Conservation (phyloP, 1,140 invertebrate species). For the Octopus bimaculoides region DNA sequence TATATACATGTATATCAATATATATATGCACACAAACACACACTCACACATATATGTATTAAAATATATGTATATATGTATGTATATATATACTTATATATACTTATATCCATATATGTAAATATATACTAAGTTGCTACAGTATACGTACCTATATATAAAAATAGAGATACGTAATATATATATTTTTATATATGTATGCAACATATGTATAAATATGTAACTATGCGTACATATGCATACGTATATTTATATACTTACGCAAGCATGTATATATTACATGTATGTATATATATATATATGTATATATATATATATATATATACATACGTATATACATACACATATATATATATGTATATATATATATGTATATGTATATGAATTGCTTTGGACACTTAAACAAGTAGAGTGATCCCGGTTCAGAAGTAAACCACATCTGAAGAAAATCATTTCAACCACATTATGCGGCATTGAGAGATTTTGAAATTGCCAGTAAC, state of each 20-base stretch:
- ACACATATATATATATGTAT: not conserved
- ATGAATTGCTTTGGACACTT: too few species aligned
- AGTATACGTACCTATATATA: not conserved
- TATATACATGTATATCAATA: not conserved
- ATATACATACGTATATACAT: not conserved
- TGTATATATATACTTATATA: not conserved
- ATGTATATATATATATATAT: not conserved
- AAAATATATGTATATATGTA: not conserved
- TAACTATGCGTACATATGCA: not conserved
- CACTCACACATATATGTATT: not conserved
- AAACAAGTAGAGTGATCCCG: too few species aligned
- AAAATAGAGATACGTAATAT: not conserved
- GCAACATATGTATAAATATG: not conserved
- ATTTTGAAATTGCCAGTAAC: too few species aligned
- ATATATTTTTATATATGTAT: not conserved
- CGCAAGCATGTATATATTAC: not conserved
- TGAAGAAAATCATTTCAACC: too few species aligned
- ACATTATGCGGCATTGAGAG: too few species aligned
- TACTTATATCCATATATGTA: not conserved
- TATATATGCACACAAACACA: not conserved
- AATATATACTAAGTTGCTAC: not conserved
- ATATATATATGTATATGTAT: not conserved
- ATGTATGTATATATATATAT: not conserved
- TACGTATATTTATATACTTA: not conserved
- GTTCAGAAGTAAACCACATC: too few species aligned